Evolutionary conservation across 1,140 invertebrate species (phyloP).

Genomic region (Sogatella furcifera): DNA sequence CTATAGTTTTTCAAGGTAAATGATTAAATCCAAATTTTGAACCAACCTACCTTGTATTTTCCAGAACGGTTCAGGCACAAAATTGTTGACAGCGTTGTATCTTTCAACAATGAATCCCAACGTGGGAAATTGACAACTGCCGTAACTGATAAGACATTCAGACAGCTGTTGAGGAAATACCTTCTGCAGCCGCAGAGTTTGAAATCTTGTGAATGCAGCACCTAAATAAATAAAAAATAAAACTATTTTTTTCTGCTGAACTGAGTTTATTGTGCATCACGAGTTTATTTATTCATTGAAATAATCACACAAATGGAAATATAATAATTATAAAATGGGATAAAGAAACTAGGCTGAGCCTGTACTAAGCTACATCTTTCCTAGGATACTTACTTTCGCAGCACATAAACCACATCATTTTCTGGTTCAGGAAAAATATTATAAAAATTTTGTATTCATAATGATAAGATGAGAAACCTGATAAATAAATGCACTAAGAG

Average conservation of each 20-base stretch:
- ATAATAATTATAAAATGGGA: too few species aligned
- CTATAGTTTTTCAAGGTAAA: background rate
- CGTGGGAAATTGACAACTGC: slow-evolving; percentile 95
- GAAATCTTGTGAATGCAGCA: slow-evolving; percentile 96
- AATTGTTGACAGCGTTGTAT: slow-evolving; percentile 79
- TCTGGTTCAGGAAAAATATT: too few species aligned
- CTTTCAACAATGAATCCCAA: slow-evolving; percentile 94
- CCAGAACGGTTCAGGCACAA: slow-evolving; percentile 87
- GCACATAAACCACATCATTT: too few species aligned
- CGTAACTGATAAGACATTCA: slow-evolving; percentile 87
- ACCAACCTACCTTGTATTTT: slow-evolving; percentile 59
- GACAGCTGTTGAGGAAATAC: slow-evolving; percentile 67
- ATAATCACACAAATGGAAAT: too few species aligned
- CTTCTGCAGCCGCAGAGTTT: slow-evolving; percentile 81
- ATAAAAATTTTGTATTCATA: too few species aligned
- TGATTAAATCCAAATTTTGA: background rate
- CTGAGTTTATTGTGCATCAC: too few species aligned
- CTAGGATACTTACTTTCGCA: too few species aligned
- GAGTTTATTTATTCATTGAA: too few species aligned
- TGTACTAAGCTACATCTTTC: too few species aligned
- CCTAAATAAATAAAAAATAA: slow-evolving; percentile 39
- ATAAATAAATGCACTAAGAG: too few species aligned
- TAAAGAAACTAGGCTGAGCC: background rate
- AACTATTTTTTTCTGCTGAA: background rate
- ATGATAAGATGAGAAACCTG: too few species aligned